Percentiles rank a stretch among this genome's conserved stretches.
phyloP scores from a whole-genome alignment of 2,888 invertebrate genomes.

The Colostygia pectinataria region DNA sequence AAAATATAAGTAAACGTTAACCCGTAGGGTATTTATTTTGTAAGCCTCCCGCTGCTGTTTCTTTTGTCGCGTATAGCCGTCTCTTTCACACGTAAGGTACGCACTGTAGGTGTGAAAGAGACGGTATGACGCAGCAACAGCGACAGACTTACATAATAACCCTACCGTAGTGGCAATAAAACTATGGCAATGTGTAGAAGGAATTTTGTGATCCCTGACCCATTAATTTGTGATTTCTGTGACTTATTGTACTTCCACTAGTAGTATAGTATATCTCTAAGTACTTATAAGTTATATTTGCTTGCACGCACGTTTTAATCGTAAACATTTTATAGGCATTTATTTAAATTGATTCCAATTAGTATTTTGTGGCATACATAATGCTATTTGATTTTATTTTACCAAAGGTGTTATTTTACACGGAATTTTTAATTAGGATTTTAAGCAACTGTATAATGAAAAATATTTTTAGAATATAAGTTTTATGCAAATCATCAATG shows the following conservation, averaged over 20 bases:
- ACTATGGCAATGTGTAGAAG: slow-evolving; percentile 14
- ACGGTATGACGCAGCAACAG: too few species aligned
- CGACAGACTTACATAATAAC: too few species aligned
- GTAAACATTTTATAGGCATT: slow-evolving; percentile 17
- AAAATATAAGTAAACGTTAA: too few species aligned
- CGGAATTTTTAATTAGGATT: slow-evolving; percentile 13
- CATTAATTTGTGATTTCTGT: slow-evolving; percentile 31
- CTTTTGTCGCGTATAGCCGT: too few species aligned
- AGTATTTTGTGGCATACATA: slow-evolving; percentile 11
- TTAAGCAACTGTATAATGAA: slow-evolving; percentile 15
- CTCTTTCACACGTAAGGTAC: too few species aligned
- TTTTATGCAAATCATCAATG: neutral
- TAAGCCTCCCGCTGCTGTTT: too few species aligned
- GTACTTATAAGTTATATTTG: slow-evolving; percentile 15
- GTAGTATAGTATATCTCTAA: slow-evolving; percentile 7
- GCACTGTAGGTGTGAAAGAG: too few species aligned
- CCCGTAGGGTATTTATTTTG: too few species aligned
- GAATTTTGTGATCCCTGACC: slow-evolving; percentile 25
- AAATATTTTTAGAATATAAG: slow-evolving; percentile 23
- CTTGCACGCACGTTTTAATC: slow-evolving; percentile 4
- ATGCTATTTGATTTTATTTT: slow-evolving; percentile 18
- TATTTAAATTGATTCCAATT: slow-evolving; percentile 24
- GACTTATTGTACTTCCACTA: slow-evolving; percentile 32
- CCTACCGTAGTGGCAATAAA: too few species aligned
- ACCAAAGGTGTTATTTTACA: slow-evolving; percentile 31